Evolutionary conservation across 2,113 vertebrate species (phyloP).

Genomic region (Nicator chloris): DNA sequence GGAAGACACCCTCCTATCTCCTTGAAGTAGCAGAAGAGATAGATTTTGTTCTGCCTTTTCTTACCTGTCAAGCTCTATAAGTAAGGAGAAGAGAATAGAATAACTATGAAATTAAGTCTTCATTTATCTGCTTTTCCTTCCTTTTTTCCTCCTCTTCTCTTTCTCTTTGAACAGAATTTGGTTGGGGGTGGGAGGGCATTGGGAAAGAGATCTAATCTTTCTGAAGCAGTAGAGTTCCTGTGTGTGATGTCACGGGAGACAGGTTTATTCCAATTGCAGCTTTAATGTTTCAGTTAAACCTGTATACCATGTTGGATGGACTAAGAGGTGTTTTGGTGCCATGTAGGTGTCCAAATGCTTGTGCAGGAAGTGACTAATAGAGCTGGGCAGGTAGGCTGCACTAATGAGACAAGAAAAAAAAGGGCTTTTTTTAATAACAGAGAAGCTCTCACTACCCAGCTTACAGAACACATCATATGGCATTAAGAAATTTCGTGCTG

Average conservation of each 20-base stretch:
- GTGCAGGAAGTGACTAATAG: not conserved
- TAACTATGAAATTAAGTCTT: not conserved
- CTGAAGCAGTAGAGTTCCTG: not conserved
- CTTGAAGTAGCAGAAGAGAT: not conserved
- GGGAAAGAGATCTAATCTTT: not conserved
- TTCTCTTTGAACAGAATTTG: not conserved
- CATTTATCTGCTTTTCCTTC: not conserved
- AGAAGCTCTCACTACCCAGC: not conserved
- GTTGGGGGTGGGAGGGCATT: fast-evolving
- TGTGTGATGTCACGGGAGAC: not conserved
- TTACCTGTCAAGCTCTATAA: not conserved
- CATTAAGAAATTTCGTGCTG: not conserved
- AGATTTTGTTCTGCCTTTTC: not conserved
- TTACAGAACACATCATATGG: not conserved
- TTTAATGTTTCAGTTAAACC: not conserved
- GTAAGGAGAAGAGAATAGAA: not conserved
- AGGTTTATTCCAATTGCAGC: not conserved
- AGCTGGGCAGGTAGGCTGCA: not conserved
- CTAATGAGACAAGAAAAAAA: not conserved
- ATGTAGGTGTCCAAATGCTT: not conserved
- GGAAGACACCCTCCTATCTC: not conserved
- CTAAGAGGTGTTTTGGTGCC: not conserved
- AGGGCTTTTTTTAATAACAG: not conserved
- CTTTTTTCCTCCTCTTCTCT: not conserved
- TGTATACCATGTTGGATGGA: not conserved